Evolutionary conservation across 2,888 invertebrate species (phyloP).

Genomic region (Papilio protenor): DNA sequence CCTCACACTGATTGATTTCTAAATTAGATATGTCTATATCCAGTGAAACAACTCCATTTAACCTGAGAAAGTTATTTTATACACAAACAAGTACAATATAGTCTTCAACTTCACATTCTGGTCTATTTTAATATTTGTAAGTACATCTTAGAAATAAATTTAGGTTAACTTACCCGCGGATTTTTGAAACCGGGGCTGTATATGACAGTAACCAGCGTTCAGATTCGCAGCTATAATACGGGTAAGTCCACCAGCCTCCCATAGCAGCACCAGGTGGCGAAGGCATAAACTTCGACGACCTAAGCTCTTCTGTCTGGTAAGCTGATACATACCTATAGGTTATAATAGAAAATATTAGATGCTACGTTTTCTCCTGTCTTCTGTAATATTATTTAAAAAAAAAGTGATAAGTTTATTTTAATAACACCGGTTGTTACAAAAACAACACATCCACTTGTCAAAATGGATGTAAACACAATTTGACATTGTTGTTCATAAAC

Average conservation of each 20-base stretch:
- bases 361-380: not conserved
- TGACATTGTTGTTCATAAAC: not conserved
- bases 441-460: not conserved
- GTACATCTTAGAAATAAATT: not conserved
- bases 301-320: conserved; percentile 83
- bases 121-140: not conserved
- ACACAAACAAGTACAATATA: not conserved
- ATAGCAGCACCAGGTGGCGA: conserved; percentile 85
- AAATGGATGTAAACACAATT: not conserved
- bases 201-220: conserved; percentile 94
- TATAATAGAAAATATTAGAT: conserved; percentile 7
- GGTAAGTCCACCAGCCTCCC: conserved; percentile 94
- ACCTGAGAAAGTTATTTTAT: conserved; percentile 55
- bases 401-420: too few species aligned
- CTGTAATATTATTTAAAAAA: not conserved
- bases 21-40: conserved; percentile 92
- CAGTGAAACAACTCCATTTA: conserved; percentile 83
- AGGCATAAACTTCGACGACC: conserved; percentile 88
- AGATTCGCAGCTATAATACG: conserved; percentile 93
- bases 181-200: conserved; percentile 85
- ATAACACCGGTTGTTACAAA: not conserved
- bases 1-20: conserved; percentile 95
- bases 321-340: conserved; percentile 86
- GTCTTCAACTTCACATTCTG: not conserved
- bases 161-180: conserved; percentile 65